Percentiles rank a stretch among this genome's conserved stretches.
Conservation (phyloP, 2,888 invertebrate genomes). For the Trissolcus brochymenae region DNA sequence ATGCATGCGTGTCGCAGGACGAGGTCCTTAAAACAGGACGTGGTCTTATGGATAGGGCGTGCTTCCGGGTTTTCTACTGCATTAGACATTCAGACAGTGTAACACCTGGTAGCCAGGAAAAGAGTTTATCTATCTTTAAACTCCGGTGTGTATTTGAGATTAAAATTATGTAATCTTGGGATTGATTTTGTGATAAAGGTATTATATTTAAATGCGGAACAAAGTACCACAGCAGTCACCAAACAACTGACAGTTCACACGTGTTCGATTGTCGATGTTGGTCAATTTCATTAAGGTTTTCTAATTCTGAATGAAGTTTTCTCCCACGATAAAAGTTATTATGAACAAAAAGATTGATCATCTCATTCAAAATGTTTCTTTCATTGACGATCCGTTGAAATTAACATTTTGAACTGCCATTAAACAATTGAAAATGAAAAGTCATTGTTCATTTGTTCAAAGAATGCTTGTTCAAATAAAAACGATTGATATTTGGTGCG, state of each 20-base stretch:
- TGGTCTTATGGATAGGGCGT: constrained; percentile 66
- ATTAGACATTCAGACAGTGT: constrained; percentile 65
- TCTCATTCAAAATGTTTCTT: neutral
- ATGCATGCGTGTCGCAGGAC: constrained; percentile 56
- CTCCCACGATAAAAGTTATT: too few relatives aligned
- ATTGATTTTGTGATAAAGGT: constrained; percentile 13
- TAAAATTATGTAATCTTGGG: constrained; percentile 23
- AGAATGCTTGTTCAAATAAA: neutral
- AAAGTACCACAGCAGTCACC: constrained; percentile 2
- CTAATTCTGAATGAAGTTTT: neutral
- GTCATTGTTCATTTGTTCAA: neutral
- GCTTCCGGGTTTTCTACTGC: constrained; percentile 73
- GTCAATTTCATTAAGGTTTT: neutral
- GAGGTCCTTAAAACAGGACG: constrained; percentile 73
- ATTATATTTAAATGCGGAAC: constrained; percentile 17
- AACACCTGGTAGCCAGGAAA: constrained; percentile 64
- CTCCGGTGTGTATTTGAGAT: constrained; percentile 21
- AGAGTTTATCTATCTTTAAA: constrained; percentile 56
- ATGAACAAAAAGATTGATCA: neutral
- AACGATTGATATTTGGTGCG: constrained; percentile 26
- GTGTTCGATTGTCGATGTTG: neutral
- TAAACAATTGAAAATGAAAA: neutral
- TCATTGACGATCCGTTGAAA: neutral
- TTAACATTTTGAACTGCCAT: neutral
- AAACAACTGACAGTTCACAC: constrained; percentile 22